A percentile compares a stretch with the other conserved stretches of the same genome.
Evolutionary conservation across 2,797 vertebrate genomes (phyloP).

Genomic region (Siniperca undulata): DNA sequence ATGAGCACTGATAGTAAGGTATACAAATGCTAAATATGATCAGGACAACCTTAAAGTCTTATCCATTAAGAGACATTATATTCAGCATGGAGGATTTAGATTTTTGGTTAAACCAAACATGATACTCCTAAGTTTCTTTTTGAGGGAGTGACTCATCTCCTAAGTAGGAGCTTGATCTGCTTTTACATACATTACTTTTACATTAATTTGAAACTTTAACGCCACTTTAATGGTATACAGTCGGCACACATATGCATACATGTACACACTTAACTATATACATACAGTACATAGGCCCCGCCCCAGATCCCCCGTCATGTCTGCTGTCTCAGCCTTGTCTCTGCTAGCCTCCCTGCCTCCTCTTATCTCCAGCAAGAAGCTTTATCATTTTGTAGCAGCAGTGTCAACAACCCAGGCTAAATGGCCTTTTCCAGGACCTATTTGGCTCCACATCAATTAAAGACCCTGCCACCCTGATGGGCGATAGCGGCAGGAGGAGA

Average conservation of each 20-base stretch:
- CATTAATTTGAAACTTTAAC: background rate
- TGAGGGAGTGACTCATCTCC: background rate
- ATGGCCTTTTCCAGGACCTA: constrained; percentile 64
- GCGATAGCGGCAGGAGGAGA: constrained; percentile 33
- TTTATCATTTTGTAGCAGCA: constrained; percentile 60
- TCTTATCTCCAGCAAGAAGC: constrained; percentile 54
- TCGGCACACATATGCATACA: background rate
- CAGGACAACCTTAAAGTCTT: background rate
- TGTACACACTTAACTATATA: background rate
- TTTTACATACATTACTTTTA: background rate
- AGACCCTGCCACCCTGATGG: constrained; percentile 50
- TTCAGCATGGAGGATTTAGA: background rate
- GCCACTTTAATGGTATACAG: background rate
- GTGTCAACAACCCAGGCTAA: constrained; percentile 59
- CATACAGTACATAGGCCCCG: background rate
- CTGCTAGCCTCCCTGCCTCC: constrained; percentile 1
- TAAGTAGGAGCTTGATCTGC: background rate
- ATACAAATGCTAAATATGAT: background rate
- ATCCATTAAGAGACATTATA: background rate
- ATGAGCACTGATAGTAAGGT: background rate
- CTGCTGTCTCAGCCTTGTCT: constrained; percentile 18
- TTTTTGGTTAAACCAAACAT: background rate
- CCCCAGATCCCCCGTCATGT: background rate
- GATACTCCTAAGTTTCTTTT: background rate
- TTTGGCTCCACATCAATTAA: constrained; percentile 67